phyloP scores from a whole-genome alignment of 2,797 vertebrate genomes.

The Ptychobarbus kaznakovi region DNA sequence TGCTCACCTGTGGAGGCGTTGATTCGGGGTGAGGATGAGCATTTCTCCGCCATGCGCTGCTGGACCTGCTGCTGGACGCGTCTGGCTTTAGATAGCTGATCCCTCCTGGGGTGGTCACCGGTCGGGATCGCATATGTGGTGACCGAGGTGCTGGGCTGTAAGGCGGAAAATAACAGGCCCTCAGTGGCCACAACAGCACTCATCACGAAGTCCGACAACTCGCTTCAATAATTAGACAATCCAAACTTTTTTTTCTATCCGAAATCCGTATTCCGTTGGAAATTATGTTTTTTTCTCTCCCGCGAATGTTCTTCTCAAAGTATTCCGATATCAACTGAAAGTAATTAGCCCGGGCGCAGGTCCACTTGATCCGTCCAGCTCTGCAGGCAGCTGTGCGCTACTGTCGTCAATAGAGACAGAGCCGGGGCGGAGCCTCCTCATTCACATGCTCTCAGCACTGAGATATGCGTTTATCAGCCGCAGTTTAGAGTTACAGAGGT shows the following conservation, averaged over 20 bases:
- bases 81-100: constrained; percentile 76
- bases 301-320: background rate
- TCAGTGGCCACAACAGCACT: constrained; percentile 66
- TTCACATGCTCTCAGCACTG: constrained; percentile 21
- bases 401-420: constrained; percentile 7
- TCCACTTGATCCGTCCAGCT: constrained; percentile 36
- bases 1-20: constrained; percentile 72
- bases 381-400: constrained; percentile 7
- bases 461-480: constrained; percentile 28
- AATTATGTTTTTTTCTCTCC: background rate
- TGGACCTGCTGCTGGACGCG: constrained; percentile 94
- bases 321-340: background rate
- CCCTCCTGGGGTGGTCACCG: constrained; percentile 78
- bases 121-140: constrained; percentile 89
- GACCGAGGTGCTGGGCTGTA: constrained; percentile 87
- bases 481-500: background rate
- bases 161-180: constrained; percentile 85
- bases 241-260: background rate
- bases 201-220: constrained; percentile 58
- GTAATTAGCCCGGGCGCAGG: background rate
- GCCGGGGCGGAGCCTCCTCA: constrained; percentile 4
- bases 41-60: constrained; percentile 86
- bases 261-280: background rate
- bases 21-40: constrained; percentile 68
- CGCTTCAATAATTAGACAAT: background rate